Evolutionary conservation across 1,140 invertebrate species (phyloP), one percentile per base, ranked within the genome.

Genomic region (Lamellibrachia luymesi): DNA sequence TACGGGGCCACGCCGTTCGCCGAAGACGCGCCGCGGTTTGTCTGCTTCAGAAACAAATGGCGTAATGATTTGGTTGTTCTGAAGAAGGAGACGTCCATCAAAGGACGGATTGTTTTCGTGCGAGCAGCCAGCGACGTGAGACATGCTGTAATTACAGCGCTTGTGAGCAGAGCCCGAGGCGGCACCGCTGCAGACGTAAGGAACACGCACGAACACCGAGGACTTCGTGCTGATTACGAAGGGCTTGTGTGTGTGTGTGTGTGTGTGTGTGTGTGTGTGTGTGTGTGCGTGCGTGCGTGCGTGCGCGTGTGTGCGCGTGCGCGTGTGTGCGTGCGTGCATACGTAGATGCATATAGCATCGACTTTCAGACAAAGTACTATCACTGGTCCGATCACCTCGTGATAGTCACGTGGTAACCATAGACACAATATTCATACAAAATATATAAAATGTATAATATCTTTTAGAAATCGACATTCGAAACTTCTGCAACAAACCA

Each of bases 181-280:
- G 2, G n/a, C 4, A 13, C 7, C 7, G n/a, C 27, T 93, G 89
- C 13, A 51, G 17, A 50, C 5, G 50, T 10, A 90, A 27, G 89
- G 52, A 22, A 80, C 13, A 10, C 13, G 64, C 64, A 80, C 64
- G 64, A 22, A 80, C 13, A 2, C 5, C 6, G 13, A 17, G 64
- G 13, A 80, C 8, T 38, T 22, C 64, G 64, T 17, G 64, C 5
- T 80, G 64, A 80, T 2, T 80, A 22, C 2, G 25, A 0, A 13
- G 0, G 52, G 6, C 6, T 56, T 56, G 52, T 93, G 89, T 93
- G 92, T 93, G 92, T 93, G 92, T 93, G 92, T 93, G 92, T 93
- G 92, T 90, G 92, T 93, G 92, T 93, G 92, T 93, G 92, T 93
- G 92, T 93, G 92, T 93, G 92, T 93, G 92, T 93, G 92, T 93